Base-by-base conservation (phyloP, 92 coral and sea anemone species). In the Micromussa lordhowensis region DNA sequence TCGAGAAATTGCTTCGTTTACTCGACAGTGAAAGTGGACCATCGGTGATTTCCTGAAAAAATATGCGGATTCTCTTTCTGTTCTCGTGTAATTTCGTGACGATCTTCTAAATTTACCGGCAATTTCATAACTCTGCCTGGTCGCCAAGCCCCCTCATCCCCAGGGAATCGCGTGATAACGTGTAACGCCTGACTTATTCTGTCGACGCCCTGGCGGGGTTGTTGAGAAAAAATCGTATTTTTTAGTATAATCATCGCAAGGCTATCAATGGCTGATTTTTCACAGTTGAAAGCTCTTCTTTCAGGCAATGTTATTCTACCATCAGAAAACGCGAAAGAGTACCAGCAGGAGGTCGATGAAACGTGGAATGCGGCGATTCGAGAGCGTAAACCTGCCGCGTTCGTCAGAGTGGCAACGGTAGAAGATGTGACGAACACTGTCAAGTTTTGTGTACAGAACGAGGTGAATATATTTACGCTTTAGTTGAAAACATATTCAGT, bases 291-390 rank as follows among this genome's bases (percentile, higher is more conserved):
- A 24, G 34, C 85, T 48, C 17, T 79, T 17, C 83, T 93, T 68
- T 49, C 73, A 0, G 96, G 96, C 5, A 80, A 53, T 55, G 58
- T 93, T 61, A 78, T 90, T 40, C 44, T 85, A 13, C 53, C 38
- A 32, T 77, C 91, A 36, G 85, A 83, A 34, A 83, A 89, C 68
- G 58, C 76, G 18, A 51, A 68, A 24, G 78, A 48, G 14, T 95
- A 89, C 66, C 83, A 82, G 38, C 59, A 61, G 32, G 86, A 93
- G 87, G 57, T 95, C 32, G 81, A 86, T 22, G 89, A 64, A 35
- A 82, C 86, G 54, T 95, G 98, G 98, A 95, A 93, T 77, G 94
- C 88, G 2, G 29, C 44, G 16, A 82, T 93, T 44, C 85, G 86
- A 36, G 34, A 71, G 61, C 85, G 86, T 36, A 91, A 85, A 87